Evolutionary conservation across 1,140 invertebrate genomes (phyloP).

Genomic region (Chrysopa pallens): DNA sequence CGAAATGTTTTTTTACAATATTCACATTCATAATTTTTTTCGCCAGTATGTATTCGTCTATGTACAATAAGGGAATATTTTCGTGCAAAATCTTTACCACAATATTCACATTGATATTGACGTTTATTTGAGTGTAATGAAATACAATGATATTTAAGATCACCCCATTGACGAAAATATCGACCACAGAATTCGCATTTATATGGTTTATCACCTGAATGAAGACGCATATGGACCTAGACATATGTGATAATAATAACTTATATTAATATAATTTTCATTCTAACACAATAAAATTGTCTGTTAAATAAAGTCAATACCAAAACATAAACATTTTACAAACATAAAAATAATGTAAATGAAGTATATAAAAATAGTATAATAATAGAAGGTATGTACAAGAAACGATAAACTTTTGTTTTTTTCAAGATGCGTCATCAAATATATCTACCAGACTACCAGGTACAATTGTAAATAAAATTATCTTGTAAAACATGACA

Average conservation of each 20-base stretch:
- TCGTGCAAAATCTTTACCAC: conserved; percentile 78
- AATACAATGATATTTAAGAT: conserved; percentile 76
- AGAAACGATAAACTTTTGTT: too few relatives aligned
- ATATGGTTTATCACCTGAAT: conserved; percentile 63
- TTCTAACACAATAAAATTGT: too few relatives aligned
- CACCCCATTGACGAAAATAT: conserved; percentile 70
- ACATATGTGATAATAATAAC: background rate
- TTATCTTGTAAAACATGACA: too few relatives aligned
- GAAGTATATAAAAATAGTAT: background rate
- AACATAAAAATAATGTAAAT: conserved; percentile 6
- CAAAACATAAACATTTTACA: conserved; percentile 2
- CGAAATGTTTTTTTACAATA: conserved; percentile 68
- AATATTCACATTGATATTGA: conserved; percentile 78
- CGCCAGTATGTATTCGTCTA: conserved; percentile 74
- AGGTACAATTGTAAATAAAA: too few relatives aligned
- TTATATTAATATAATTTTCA: too few relatives aligned
- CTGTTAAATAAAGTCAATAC: too few relatives aligned
- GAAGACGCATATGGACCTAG: conserved; percentile 50
- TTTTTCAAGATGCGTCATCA: too few relatives aligned
- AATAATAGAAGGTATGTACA: too few relatives aligned
- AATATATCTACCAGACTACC: too few relatives aligned
- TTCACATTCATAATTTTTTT: conserved; percentile 76
- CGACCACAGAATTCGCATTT: conserved; percentile 60
- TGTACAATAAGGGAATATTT: conserved; percentile 89
- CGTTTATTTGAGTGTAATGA: conserved; percentile 66